Conservation (phyloP, 1,140 invertebrate species). For the Augochlora pura region DNA sequence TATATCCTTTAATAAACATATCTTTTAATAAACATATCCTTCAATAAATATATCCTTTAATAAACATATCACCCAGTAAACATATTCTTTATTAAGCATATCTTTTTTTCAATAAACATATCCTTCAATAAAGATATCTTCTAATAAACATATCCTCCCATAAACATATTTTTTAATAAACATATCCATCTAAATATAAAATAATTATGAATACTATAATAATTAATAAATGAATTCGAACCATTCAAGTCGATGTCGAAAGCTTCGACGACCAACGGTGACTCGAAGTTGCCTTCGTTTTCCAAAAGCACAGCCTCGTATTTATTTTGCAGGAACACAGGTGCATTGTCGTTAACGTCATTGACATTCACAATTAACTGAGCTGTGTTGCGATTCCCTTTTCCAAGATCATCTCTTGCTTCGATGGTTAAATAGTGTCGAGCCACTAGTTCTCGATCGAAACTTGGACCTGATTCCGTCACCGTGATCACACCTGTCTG, state of each 20-base stretch:
- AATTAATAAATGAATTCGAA: constrained; percentile 65
- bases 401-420: constrained; percentile 92
- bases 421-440: constrained; percentile 95
- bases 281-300: constrained; percentile 89
- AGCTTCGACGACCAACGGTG: constrained; percentile 88
- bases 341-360: constrained; percentile 94
- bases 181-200: no score
- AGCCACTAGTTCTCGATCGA: constrained; percentile 93
- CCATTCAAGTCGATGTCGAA: constrained; percentile 93
- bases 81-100: no score
- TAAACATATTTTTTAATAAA: no score
- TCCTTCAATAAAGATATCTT: no score
- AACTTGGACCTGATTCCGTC: constrained; percentile 86
- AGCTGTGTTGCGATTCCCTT: constrained; percentile 92
- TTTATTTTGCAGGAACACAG: constrained; percentile 89
- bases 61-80: no score
- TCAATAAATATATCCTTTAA: no score
- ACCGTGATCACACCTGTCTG: constrained; percentile 91
- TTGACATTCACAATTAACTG: constrained; percentile 92
- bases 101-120: no score
- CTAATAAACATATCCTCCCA: no score
- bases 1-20: no score
- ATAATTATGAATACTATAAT: no score
- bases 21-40: no score
- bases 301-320: constrained; percentile 93